Percentiles rank a stretch among this genome's conserved stretches.
Conservation (phyloP, 2,888 invertebrate species). For the Hydraecia micacea region DNA sequence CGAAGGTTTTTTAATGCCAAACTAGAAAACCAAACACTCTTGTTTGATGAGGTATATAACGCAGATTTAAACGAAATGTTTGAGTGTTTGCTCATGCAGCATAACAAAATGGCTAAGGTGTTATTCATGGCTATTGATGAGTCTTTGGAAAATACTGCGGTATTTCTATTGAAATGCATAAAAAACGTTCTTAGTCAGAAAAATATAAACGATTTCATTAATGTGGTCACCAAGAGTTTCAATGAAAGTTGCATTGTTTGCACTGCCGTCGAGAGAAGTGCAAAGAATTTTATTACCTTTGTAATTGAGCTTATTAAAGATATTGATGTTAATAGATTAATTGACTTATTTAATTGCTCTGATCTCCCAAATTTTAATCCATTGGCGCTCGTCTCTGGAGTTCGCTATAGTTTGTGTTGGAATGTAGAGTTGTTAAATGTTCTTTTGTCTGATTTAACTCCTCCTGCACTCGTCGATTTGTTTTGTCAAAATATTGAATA, state of each 20-base stretch:
- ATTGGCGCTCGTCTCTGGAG: slow-evolving; percentile 8
- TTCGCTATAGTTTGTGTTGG: background rate
- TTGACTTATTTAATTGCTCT: slow-evolving; percentile 34
- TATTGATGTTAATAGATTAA: slow-evolving; percentile 27
- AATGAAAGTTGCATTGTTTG: slow-evolving; percentile 28
- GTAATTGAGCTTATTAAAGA: slow-evolving; percentile 26
- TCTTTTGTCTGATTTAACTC: slow-evolving; percentile 17
- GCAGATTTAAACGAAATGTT: slow-evolving; percentile 7
- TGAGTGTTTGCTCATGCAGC: slow-evolving; percentile 12
- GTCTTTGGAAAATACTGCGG: slow-evolving; percentile 22
- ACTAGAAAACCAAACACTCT: slow-evolving; percentile 17
- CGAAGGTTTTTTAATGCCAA: slow-evolving; percentile 44
- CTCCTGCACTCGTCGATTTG: slow-evolving; percentile 13
- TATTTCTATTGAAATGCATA: slow-evolving; percentile 28
- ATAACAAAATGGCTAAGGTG: background rate
- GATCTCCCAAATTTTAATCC: slow-evolving; percentile 46
- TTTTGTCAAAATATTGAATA: slow-evolving; percentile 6
- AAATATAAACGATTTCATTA: slow-evolving; percentile 25
- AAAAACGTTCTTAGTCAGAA: slow-evolving; percentile 1
- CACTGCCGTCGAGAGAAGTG: slow-evolving; percentile 23
- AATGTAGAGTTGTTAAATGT: slow-evolving; percentile 13
- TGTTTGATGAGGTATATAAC: slow-evolving; percentile 21
- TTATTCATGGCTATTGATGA: slow-evolving; percentile 21
- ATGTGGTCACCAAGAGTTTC: background rate
- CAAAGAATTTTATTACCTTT: slow-evolving; percentile 5